These are phyloP conservation scores for Hydropsyche tenuis DNA, from an alignment of 1,140 invertebrate genomes.

Conservation along the genomic window DNA sequence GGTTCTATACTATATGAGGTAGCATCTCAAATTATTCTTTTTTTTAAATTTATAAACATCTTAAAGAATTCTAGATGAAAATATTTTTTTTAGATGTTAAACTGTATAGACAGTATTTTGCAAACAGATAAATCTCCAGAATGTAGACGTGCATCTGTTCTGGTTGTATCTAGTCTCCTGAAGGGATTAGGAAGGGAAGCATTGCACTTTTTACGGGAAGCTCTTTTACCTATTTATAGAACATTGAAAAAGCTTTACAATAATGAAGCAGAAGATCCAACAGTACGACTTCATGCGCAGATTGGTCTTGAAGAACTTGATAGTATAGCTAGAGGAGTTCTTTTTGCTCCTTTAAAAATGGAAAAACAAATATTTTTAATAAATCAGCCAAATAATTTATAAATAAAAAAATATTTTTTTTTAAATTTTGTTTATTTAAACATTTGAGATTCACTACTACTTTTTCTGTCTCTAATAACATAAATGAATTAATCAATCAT, in stretches of 20 bases:
- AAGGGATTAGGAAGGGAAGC: slow-evolving; percentile 75
- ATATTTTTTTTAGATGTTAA: slow-evolving; percentile 66
- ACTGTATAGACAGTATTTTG: slow-evolving; percentile 72
- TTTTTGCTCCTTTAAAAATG: slow-evolving; percentile 65
- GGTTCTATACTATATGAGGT: slow-evolving; percentile 78
- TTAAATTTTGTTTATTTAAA: too few relatives aligned
- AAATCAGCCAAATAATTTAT: slow-evolving; percentile 45
- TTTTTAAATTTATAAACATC: not conserved
- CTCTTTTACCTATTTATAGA: slow-evolving; percentile 73
- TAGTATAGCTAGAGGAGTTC: slow-evolving; percentile 68
- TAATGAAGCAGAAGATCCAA: slow-evolving; percentile 69
- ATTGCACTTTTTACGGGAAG: slow-evolving; percentile 69
- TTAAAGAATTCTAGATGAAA: not conserved
- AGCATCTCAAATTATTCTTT: not conserved
- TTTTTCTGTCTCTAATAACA: too few relatives aligned
- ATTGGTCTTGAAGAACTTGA: slow-evolving; percentile 80
- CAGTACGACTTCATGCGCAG: slow-evolving; percentile 74
- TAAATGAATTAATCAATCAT: too few relatives aligned
- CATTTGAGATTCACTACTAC: too few relatives aligned
- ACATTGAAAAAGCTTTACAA: slow-evolving; percentile 71
- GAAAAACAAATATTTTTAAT: slow-evolving; percentile 69
- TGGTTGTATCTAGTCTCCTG: slow-evolving; percentile 75
- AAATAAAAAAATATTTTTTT: not conserved
- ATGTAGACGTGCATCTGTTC: slow-evolving; percentile 78
- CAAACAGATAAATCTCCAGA: slow-evolving; percentile 72